Evolutionary conservation across 2,797 vertebrate species (phyloP).

Genomic region (Amphiprion clarkii): DNA sequence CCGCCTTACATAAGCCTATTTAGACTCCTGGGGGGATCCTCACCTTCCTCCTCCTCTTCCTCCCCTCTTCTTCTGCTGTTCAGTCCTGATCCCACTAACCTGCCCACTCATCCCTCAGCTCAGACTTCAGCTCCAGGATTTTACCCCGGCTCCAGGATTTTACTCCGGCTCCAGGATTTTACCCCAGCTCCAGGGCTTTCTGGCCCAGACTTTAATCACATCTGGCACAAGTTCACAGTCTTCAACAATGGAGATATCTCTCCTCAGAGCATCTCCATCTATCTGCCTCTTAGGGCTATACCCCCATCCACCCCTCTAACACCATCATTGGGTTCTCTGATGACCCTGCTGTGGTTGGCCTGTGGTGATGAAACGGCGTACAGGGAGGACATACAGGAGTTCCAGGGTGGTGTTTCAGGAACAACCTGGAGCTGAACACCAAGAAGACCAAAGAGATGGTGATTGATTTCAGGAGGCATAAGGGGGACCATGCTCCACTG

Average conservation of each 20-base stretch:
- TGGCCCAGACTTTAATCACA: slow-evolving; percentile 68
- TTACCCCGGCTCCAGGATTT: slow-evolving; percentile 26
- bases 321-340: too few relatives aligned
- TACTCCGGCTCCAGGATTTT: slow-evolving; percentile 46
- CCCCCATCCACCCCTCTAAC: too few relatives aligned
- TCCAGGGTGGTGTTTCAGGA: too few relatives aligned
- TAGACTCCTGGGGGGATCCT: slow-evolving; percentile 63
- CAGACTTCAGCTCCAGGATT: slow-evolving; percentile 37
- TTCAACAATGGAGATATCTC: slow-evolving; percentile 59
- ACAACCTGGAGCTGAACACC: too few relatives aligned
- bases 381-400: too few relatives aligned
- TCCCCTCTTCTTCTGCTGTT: slow-evolving; percentile 25
- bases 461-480: too few relatives aligned
- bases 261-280: slow-evolving; percentile 39
- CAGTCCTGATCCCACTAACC: slow-evolving; percentile 63
- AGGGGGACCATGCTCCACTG: too few relatives aligned
- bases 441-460: too few relatives aligned
- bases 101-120: slow-evolving; percentile 68
- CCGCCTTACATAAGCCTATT: slow-evolving; percentile 73
- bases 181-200: slow-evolving; percentile 65
- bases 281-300: too few relatives aligned
- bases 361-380: too few relatives aligned
- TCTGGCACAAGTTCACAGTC: slow-evolving; percentile 70
- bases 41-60: slow-evolving; percentile 60
- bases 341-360: too few relatives aligned